Evolutionary conservation across 2,888 invertebrate genomes (phyloP).

Genomic region (Hyppa rectilinea): DNA sequence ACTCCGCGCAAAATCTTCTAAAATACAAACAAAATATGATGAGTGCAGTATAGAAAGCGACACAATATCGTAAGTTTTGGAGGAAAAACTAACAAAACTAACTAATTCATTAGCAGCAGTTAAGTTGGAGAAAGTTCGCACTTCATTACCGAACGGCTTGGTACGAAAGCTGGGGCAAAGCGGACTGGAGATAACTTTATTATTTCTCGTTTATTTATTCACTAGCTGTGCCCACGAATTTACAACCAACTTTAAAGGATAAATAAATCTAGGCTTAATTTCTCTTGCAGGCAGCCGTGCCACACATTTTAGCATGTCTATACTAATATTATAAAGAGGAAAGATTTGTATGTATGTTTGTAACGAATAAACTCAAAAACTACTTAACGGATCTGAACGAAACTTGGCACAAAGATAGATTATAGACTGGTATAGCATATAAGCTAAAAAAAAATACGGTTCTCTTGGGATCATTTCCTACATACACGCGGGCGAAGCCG

Average conservation of each 20-base stretch:
- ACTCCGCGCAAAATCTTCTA: constrained; percentile 25
- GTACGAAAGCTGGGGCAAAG: background rate
- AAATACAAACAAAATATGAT: constrained; percentile 46
- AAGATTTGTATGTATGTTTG: too few species aligned
- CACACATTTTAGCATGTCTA: too few species aligned
- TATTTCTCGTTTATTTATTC: constrained; percentile 31
- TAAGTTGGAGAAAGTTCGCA: constrained; percentile 52
- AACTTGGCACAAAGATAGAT: too few species aligned
- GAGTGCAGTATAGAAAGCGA: constrained; percentile 33
- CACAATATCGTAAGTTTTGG: constrained; percentile 50
- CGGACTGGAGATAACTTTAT: constrained; percentile 26
- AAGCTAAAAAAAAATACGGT: too few species aligned
- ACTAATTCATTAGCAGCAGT: constrained; percentile 60
- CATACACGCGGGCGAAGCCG: too few species aligned
- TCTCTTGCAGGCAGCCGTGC: background rate
- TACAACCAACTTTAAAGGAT: background rate
- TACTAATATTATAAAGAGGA: too few species aligned
- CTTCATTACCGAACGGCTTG: constrained; percentile 51
- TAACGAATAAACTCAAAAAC: too few species aligned
- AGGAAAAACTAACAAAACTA: constrained; percentile 59
- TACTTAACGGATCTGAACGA: too few species aligned
- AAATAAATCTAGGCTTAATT: background rate
- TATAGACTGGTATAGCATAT: too few species aligned
- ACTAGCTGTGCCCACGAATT: background rate
- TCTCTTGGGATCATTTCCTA: too few species aligned